Base-by-base conservation (phyloP, 2,797 vertebrate genomes). In the Scleropages formosus region DNA sequence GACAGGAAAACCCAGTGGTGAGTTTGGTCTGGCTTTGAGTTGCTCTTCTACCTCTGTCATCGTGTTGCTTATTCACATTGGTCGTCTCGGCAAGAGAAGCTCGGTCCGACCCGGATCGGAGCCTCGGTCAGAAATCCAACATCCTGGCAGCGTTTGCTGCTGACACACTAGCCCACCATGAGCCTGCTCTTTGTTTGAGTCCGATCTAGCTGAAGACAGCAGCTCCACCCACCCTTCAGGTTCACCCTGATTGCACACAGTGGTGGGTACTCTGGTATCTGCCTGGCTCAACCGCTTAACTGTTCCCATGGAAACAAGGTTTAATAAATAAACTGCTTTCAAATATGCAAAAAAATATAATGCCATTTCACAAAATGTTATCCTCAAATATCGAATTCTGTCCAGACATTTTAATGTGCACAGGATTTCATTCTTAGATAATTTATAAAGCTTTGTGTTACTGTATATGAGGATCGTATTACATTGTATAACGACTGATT, bases 231-330 rank as follows among this genome's bases (percentile, higher is more conserved):
- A 39, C 31, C 84, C 85, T 85, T n/a, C 39, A 79, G 69, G 84
- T 81, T 83, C 85, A 81, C 82, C 60, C 6, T 85, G 75, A 72
- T 81, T 85, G 86, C 84, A 76, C 20, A 73, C 24, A 0, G 67
- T 87, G 90, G 90, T 86, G 83, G 88, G 91, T 89, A 80, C 78
- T 73, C 58, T 15, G 61, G 46, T 49, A 74, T 76, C 78, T 75
- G 71, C 78, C 80, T 74, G 74, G 77, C 74, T 51, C 68, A 85
- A 89, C 77, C 64, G 80, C 0, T 0, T 78, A 53, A 75, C 78
- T 79, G 20, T 24, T 10, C 8, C 24, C 26, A 20, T 24, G 60
- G 7, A 24, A 49, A 11, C 20, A 9, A 10, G 10, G 18, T 39
- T 18, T 24, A 74, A 49, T 0, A 24, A 61, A 20, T 24, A 56